Evolutionary conservation across 2,797 vertebrate species (phyloP), one percentile per base, ranked within the genome.

Genomic region (Synaphobranchus kaupii): DNA sequence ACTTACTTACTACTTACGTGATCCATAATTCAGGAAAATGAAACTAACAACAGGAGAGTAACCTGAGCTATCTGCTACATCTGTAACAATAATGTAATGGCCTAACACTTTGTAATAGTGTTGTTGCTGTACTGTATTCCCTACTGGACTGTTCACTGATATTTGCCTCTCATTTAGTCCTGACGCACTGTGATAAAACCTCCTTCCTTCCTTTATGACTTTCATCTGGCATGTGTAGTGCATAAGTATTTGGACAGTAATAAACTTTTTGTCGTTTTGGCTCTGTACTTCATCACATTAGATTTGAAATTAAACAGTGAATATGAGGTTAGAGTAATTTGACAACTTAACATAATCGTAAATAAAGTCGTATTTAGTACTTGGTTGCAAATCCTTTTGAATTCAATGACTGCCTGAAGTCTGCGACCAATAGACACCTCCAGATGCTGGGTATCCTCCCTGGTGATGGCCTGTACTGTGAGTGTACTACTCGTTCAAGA

Each of bases 371-470:
- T 63, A 25, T 86, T 85, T 81, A 84, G 58, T 63, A 83, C 78
- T 87, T 87, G 78, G 80, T 87, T 87, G 86, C 63, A 87, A 84
- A 87, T 87, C 83, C 60, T 87, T 87, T 87, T 66, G 44, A 39
- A 48, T 52, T 71, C 13, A 8, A 52, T 52, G 9, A 13, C 52
- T 52, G 50, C 50, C 50, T 50, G 50, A 50, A 50, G 7, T 50
- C 50, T 50, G 52, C 10, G 12, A 52, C 52, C 52, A 9, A 52
- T 13, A 52, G 13, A 52, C 13, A 52, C 10, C 13, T 10, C 52
- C 52, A 52, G 52, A 52, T 52, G 39, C 39, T 39, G 39, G 39
- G 39, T 39, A 39, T 39, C 39, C 39, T 39, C 39, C 39, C 39
- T 39, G 39, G 39, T 39, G 39, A 39, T 39, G 39, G 39, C 39